Conservation (phyloP, 2,797 vertebrate genomes). For the Sebastes diaconus region DNA sequence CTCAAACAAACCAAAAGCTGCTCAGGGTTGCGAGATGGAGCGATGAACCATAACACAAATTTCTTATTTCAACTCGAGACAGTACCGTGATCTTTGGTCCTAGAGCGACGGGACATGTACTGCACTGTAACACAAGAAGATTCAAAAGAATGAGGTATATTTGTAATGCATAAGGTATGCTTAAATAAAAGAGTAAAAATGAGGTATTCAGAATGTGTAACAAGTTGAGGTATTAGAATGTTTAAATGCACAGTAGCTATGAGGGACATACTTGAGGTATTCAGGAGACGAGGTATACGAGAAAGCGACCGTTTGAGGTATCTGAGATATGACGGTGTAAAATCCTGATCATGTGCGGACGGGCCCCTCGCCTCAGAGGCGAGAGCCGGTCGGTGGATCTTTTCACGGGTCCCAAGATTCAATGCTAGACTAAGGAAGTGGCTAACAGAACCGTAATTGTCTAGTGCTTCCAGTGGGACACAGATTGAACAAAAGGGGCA, state of each 20-base stretch:
- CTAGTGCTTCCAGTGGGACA: constrained; percentile 60
- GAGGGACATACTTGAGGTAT: constrained; percentile 68
- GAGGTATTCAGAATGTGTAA: constrained; percentile 69
- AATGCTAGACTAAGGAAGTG: constrained; percentile 46
- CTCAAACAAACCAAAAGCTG: constrained; percentile 34
- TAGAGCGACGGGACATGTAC: constrained; percentile 56
- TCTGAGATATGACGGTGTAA: constrained; percentile 44
- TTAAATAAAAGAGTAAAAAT: constrained; percentile 63
- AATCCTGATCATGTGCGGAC: constrained; percentile 55
- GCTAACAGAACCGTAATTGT: constrained; percentile 49
- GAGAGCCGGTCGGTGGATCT: constrained; percentile 37
- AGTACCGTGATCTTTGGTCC: constrained; percentile 80
- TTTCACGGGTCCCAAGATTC: constrained; percentile 39
- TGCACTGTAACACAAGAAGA: constrained; percentile 50
- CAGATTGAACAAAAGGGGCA: constrained; percentile 13
- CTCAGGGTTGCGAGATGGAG: constrained; percentile 28
- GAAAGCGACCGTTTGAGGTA: constrained; percentile 8
- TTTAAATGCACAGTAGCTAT: constrained; percentile 64
- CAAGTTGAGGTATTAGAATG: constrained; percentile 71
- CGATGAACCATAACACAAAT: constrained; percentile 34
- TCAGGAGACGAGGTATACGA: constrained; percentile 59
- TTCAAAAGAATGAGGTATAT: constrained; percentile 66
- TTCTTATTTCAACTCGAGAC: constrained; percentile 37
- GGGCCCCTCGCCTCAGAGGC: constrained; percentile 50
- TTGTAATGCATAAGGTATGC: constrained; percentile 60